Evolutionary conservation across 2,888 invertebrate genomes (phyloP).

Genomic region (Brachypalpus laphriformis): DNA sequence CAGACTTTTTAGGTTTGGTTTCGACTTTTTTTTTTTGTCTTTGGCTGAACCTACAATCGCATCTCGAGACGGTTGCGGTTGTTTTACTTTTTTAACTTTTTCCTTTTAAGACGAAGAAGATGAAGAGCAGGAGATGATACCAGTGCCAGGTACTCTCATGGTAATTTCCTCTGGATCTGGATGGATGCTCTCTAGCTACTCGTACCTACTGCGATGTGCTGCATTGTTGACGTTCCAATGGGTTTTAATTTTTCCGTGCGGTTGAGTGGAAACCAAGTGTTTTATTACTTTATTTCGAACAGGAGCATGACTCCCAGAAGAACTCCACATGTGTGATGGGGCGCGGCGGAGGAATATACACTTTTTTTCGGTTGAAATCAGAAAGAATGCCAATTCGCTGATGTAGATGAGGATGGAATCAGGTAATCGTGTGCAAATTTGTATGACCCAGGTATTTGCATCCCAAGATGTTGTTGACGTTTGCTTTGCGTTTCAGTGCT

Average conservation of each 20-base stretch:
- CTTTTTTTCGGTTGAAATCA: conserved; percentile 5
- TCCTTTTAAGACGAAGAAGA: conserved; percentile 34
- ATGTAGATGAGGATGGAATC: not conserved
- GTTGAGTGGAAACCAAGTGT: conserved; percentile 73
- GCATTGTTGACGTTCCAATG: conserved; percentile 71
- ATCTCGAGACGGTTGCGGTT: conserved; percentile 68
- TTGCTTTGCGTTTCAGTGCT: no score
- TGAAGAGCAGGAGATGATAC: conserved; percentile 13
- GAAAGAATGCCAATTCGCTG: conserved; percentile 38
- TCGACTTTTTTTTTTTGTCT: conserved; percentile 15
- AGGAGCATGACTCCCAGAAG: not conserved
- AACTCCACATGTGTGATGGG: conserved; percentile 1
- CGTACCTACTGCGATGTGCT: not conserved
- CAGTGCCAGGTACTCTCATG: conserved; percentile 53
- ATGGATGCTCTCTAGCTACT: not conserved
- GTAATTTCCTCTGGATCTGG: conserved; percentile 54
- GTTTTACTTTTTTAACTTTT: conserved; percentile 59
- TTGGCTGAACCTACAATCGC: conserved; percentile 32
- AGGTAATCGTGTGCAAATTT: conserved; percentile 25
- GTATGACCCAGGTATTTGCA: no score
- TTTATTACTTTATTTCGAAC: conserved; percentile 65
- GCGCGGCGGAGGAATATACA: not conserved
- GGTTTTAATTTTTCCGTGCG: conserved; percentile 74
- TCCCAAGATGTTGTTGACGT: no score
- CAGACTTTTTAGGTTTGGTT: conserved; percentile 37